phyloP scores from a whole-genome alignment of 2,113 vertebrate species.

The Ovibos moschatus region DNA sequence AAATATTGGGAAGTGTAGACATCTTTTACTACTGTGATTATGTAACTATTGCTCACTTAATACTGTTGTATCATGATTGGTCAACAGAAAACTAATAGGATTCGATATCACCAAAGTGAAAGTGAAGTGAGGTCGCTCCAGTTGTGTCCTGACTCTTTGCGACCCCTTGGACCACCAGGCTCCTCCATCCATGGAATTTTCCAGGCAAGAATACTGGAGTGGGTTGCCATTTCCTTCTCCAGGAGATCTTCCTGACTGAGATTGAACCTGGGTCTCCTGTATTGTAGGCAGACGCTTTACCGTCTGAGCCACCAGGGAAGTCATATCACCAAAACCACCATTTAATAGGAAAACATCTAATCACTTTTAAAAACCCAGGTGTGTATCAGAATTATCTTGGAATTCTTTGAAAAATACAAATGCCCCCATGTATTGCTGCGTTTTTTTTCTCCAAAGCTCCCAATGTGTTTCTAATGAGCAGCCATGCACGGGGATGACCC shows the following conservation, averaged over 20 bases:
- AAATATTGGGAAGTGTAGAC: not conserved
- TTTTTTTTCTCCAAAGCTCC: not conserved
- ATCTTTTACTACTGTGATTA: not conserved
- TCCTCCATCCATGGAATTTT: too few species aligned
- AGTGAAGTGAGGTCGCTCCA: not conserved
- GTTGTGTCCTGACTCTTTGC: too few species aligned
- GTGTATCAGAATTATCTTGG: not conserved
- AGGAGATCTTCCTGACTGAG: too few species aligned
- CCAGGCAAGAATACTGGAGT: too few species aligned
- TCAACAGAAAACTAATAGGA: not conserved
- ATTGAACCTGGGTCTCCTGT: too few species aligned
- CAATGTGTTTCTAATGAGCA: not conserved
- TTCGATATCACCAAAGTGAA: not conserved
- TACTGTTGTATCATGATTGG: not conserved
- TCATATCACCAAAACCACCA: not conserved
- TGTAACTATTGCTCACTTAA: not conserved
- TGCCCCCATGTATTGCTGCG: not conserved
- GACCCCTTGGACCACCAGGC: too few species aligned
- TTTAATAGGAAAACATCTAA: not conserved
- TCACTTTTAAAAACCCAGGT: not conserved
- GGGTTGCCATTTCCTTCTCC: too few species aligned
- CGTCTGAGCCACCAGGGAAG: too few species aligned
- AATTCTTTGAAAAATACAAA: not conserved
- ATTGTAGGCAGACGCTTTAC: too few species aligned
- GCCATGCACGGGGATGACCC: not conserved